phyloP scores from a whole-genome alignment of 2,113 vertebrate species.

The Phaethon lepturus region DNA sequence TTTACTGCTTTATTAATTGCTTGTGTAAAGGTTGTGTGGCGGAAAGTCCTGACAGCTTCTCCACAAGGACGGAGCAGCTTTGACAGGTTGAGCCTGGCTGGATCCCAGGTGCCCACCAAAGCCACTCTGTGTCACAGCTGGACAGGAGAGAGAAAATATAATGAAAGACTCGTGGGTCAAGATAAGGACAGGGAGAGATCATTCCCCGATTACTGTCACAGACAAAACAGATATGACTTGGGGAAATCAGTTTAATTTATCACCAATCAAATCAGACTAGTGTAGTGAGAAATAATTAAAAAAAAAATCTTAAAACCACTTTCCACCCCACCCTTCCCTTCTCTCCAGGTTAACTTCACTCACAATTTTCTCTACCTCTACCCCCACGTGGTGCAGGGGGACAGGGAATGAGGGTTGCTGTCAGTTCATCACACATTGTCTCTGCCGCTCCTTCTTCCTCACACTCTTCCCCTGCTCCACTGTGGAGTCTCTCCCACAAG shows the following conservation, averaged over 20 bases:
- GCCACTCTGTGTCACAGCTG: not conserved
- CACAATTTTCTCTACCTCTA: not conserved
- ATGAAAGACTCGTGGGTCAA: not conserved
- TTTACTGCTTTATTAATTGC: not conserved
- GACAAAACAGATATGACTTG: not conserved
- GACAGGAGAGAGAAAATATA: not conserved
- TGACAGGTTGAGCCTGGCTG: not conserved
- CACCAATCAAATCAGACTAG: not conserved
- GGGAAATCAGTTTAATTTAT: not conserved
- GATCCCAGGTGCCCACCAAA: not conserved
- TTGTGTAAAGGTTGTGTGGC: not conserved
- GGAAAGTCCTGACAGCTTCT: not conserved
- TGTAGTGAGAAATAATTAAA: not conserved
- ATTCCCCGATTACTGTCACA: not conserved
- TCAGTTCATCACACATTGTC: not conserved
- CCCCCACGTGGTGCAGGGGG: rapidly evolving
- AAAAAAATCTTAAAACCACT: not conserved
- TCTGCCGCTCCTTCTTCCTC: not conserved
- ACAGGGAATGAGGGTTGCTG: not conserved
- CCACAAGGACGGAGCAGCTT: not conserved
- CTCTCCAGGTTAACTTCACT: not conserved
- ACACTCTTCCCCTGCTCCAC: not conserved
- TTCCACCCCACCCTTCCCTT: not conserved
- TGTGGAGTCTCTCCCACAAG: not conserved
- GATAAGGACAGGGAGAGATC: not conserved